Conservation (phyloP, 2,888 invertebrate genomes). For the Drepanosiphum platanoidis region DNA sequence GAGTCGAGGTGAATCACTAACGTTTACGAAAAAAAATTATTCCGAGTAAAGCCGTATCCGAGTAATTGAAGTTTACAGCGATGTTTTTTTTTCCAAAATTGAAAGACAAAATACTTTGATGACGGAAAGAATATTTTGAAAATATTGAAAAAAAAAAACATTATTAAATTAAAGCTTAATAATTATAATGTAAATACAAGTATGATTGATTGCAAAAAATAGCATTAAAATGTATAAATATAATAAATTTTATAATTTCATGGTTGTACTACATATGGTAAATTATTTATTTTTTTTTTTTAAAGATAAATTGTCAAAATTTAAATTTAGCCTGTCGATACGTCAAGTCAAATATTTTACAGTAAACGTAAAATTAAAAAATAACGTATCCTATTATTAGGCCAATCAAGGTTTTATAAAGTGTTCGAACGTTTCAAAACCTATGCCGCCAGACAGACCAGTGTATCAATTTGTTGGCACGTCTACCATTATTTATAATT, state of each 20-base stretch:
- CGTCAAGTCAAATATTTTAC: not conserved
- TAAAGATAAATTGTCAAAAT: not conserved
- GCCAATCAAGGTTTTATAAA: constrained; percentile 32
- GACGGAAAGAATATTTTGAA: no score
- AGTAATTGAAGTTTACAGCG: no score
- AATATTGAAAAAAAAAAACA: no score
- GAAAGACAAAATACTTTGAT: no score
- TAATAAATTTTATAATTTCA: not conserved
- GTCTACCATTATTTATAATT: constrained; percentile 39
- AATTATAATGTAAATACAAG: no score
- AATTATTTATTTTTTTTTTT: not conserved
- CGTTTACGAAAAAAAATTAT: no score
- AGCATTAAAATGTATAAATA: not conserved
- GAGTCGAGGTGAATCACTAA: no score
- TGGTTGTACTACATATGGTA: not conserved
- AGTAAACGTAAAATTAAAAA: not conserved
- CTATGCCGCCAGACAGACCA: not conserved
- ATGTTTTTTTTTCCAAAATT: no score
- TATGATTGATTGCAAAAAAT: no score
- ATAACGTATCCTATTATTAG: constrained; percentile 25
- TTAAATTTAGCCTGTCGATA: not conserved
- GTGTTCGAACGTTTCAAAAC: constrained; percentile 29
- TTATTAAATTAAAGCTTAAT: no score
- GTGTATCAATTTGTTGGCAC: constrained; percentile 57
- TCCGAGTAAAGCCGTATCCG: no score